phyloP scores from a whole-genome alignment of 2,888 invertebrate species.

The Amblyteles armatorius region DNA sequence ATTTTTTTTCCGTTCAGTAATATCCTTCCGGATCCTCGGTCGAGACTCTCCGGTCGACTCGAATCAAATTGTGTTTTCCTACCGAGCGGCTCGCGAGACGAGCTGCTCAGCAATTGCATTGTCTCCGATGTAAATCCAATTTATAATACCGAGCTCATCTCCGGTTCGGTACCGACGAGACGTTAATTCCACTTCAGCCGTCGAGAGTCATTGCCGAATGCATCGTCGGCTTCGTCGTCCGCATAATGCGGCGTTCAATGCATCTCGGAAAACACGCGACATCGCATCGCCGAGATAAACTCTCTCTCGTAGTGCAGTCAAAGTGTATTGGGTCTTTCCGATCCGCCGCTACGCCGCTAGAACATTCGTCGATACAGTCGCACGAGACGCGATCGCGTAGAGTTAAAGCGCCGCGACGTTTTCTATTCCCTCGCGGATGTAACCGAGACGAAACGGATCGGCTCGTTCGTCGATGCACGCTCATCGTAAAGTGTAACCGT shows the following conservation, averaged over 20 bases:
- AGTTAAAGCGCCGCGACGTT: background rate
- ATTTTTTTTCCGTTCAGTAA: background rate
- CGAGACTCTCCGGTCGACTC: background rate
- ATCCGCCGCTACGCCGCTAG: background rate
- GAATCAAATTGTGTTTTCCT: background rate
- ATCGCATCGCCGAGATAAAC: background rate
- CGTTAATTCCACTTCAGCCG: background rate
- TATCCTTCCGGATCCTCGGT: background rate
- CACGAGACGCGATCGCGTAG: background rate
- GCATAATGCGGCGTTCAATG: background rate
- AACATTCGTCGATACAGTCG: conserved; percentile 4
- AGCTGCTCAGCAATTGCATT: background rate
- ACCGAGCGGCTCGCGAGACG: too few species aligned
- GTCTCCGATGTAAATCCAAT: background rate
- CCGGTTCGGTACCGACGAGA: background rate
- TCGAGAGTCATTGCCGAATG: background rate
- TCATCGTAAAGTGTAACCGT: background rate
- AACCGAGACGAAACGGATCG: background rate
- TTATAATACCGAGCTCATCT: background rate
- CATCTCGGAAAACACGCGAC: background rate
- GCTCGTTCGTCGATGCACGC: background rate
- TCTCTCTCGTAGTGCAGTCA: background rate
- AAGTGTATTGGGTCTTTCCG: background rate
- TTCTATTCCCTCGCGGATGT: background rate
- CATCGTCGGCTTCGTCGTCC: background rate